Percentiles rank a stretch among this genome's conserved stretches.
phyloP scores from a whole-genome alignment of 2,888 invertebrate genomes.

The Endomychus coccineus region DNA sequence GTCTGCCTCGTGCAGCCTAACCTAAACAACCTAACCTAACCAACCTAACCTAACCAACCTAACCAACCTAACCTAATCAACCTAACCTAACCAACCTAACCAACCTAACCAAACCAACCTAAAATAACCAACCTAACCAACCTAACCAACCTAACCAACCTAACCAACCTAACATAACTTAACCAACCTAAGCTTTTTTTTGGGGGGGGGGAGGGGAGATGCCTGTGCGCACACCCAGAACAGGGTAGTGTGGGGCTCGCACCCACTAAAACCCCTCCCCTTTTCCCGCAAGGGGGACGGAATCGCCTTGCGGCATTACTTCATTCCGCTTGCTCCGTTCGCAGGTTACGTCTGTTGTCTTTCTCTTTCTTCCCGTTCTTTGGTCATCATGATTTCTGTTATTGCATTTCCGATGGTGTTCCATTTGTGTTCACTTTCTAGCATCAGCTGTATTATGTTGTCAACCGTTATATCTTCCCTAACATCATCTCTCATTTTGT shows the following conservation, averaged over 20 bases:
- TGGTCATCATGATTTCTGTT: too few species aligned
- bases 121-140: background rate
- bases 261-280: background rate
- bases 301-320: slow-evolving; percentile 1
- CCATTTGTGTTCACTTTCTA: background rate
- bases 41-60: too few species aligned
- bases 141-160: too few species aligned
- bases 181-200: too few species aligned
- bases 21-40: background rate
- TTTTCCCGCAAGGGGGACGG: slow-evolving; percentile 2
- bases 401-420: too few species aligned
- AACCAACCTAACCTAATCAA: too few species aligned
- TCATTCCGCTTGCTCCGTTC: background rate
- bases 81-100: background rate
- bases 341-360: background rate
- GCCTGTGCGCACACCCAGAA: too few species aligned
- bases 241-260: too few species aligned
- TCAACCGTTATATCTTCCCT: too few species aligned
- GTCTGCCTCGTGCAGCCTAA: background rate
- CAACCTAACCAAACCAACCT: background rate
- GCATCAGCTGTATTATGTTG: too few species aligned
- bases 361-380: background rate
- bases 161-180: too few species aligned
- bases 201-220: too few species aligned
- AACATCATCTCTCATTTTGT: slow-evolving; percentile 3